These are phyloP conservation scores for Ptychobarbus kaznakovi DNA, from an alignment of 2,797 vertebrate genomes.

Conservation along the genomic window DNA sequence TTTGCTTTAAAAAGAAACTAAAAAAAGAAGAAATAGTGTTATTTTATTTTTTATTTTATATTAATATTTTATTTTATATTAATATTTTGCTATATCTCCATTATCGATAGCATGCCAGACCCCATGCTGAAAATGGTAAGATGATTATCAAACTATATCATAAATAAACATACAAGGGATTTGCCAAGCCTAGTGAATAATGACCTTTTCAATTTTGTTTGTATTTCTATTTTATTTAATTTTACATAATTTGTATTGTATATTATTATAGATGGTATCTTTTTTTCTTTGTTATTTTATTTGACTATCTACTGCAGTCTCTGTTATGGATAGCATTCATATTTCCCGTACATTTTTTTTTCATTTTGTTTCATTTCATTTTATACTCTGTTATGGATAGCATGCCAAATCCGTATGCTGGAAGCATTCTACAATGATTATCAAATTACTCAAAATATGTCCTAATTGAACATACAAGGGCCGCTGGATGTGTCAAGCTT, in stretches of 20 bases:
- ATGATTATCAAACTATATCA: not conserved
- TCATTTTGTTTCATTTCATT: not conserved
- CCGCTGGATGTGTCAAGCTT: not conserved
- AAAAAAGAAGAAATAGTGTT: not conserved
- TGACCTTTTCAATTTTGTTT: no score
- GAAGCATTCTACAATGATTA: not conserved
- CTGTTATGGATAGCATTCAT: not conserved
- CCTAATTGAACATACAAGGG: not conserved
- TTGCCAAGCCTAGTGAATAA: no score
- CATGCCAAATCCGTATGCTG: not conserved
- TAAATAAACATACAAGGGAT: not conserved
- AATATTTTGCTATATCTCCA: no score
- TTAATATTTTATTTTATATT: not conserved
- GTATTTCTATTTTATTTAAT: not conserved
- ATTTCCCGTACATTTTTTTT: not conserved
- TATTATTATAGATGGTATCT: no score
- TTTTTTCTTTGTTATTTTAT: not conserved
- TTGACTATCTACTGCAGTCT: not conserved
- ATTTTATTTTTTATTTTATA: no score
- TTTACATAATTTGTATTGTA: not conserved
- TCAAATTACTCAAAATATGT: not conserved
- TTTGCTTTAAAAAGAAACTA: not conserved
- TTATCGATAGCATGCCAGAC: not conserved
- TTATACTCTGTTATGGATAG: not conserved
- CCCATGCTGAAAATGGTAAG: not conserved